phyloP scores from a whole-genome alignment of 2,888 invertebrate genomes.

The Nomada flava region DNA sequence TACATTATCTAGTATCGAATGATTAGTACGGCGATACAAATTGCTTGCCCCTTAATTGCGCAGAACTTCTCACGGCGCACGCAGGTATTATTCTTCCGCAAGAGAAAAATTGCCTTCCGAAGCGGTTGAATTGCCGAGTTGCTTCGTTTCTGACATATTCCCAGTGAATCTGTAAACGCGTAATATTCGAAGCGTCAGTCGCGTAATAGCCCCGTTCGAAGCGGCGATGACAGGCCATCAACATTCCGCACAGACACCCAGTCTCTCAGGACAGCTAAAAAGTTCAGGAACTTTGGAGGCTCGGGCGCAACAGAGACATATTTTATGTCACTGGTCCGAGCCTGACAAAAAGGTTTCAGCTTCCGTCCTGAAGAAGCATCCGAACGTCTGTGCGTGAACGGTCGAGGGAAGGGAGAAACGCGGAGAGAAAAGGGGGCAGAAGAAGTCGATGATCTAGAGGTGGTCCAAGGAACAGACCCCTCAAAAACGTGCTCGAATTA shows the following conservation, averaged over 20 bases:
- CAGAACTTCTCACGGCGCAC: too few relatives aligned
- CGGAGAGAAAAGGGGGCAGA: constrained; percentile 34
- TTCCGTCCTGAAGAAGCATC: constrained; percentile 65
- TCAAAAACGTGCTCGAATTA: constrained; percentile 70
- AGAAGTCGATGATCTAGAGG: constrained; percentile 60
- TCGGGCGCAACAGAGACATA: constrained; percentile 80
- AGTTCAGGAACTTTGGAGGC: constrained; percentile 71
- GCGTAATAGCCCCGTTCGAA: constrained; percentile 60
- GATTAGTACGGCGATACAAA: too few relatives aligned
- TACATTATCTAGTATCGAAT: too few relatives aligned
- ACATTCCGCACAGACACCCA: constrained; percentile 80
- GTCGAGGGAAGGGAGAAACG: constrained; percentile 36
- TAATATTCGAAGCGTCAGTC: constrained; percentile 33
- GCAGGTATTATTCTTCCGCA: too few relatives aligned
- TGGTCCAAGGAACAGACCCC: constrained; percentile 66
- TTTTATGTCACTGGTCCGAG: constrained; percentile 76
- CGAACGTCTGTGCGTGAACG: constrained; percentile 44
- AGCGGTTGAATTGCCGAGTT: too few relatives aligned
- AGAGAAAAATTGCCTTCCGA: background rate
- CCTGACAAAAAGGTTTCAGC: constrained; percentile 68
- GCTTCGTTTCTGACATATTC: background rate
- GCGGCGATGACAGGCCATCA: constrained; percentile 81
- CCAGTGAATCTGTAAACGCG: constrained; percentile 45
- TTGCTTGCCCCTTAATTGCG: too few relatives aligned
- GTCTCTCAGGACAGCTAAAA: constrained; percentile 78